Base-by-base conservation (phyloP, 2,113 vertebrate species). In the Casuarius casuarius region DNA sequence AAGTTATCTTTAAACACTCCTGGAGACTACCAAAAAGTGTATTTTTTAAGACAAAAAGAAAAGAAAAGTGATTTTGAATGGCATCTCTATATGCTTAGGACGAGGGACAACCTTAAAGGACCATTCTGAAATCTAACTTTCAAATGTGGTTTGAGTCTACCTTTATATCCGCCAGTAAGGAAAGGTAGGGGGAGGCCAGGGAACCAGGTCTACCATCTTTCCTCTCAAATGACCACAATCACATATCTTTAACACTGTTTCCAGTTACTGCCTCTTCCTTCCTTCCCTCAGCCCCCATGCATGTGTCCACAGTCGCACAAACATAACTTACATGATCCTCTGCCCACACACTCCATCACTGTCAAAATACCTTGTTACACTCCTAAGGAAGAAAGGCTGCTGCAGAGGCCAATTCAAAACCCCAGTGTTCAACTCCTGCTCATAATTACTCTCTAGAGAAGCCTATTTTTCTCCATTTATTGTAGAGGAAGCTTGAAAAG, bases 221-320 rank as follows among this genome's bases (percentile, higher is more conserved):
- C 14, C 13, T 87, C 85, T 85, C 33, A 42, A 20, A 25, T 88
- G n/a, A 51, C 42, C 31, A 7, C 1, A 0, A 25, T 63, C 23
- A 33, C 0, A 0, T 70, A 44, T 49, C 33, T 82, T 87, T 59
- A 19, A 6, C 54, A 44, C 3, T 10, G 42, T 76, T 94, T 86
- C 52, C 8, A n/a, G 19, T 72, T 16, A 56, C 35, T 33, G 7
- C 22, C 5, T 11, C 29, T 62, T 48, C 33, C 26, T 56, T 59
- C 48, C 18, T 90, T 85, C n/a, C 58, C 2, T 81, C 2, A 4
- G n/a, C 22, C n/a, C 31, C 22, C 7, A 3, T 31, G 11, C 54
- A 9, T 0, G 0, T 62, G 11, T 7, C 49, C 54, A 12, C 35
- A 58, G 52, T 44, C 26, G 33, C 1, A 7, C 29, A 59, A 88